phyloP scores from a whole-genome alignment of 2,888 invertebrate species.

The Caenorhabditis sp. region DNA sequence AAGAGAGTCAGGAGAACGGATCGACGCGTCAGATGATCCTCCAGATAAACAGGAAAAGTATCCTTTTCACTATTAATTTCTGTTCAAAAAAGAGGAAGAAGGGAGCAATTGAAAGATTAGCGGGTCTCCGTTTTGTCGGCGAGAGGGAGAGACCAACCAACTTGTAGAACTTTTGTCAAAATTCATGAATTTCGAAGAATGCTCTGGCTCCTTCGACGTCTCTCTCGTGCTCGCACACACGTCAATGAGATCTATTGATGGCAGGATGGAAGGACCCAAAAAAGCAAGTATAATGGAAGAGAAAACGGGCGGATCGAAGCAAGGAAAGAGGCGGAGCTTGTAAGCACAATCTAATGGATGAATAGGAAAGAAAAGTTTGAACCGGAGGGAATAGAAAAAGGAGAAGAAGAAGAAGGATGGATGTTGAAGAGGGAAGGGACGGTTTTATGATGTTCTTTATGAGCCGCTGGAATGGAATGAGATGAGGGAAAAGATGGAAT shows the following conservation, averaged over 20 bases:
- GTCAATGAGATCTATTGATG: constrained; percentile 45
- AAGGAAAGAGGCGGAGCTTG: constrained; percentile 24
- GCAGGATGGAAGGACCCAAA: constrained; percentile 8
- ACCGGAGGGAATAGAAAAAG: constrained; percentile 7
- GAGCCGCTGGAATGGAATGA: constrained; percentile 31
- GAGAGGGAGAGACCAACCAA: not conserved
- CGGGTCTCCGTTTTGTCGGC: not conserved
- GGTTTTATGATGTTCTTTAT: constrained; percentile 61
- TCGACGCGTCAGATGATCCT: not conserved
- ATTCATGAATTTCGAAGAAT: constrained; percentile 59
- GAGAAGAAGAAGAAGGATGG: constrained; percentile 7
- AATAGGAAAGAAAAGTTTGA: constrained; percentile 2
- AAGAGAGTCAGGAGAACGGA: no score
- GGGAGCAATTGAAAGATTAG: constrained; percentile 14
- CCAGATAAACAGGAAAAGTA: not conserved
- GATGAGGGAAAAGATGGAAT: constrained; percentile 8
- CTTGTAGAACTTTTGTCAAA: constrained; percentile 47
- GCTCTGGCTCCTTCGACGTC: constrained; percentile 4
- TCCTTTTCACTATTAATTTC: constrained; percentile 1
- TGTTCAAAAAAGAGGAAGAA: not conserved
- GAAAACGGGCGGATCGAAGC: constrained; percentile 16
- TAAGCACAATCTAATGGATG: not conserved
- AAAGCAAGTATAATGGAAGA: constrained; percentile 27
- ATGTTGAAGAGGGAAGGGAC: constrained; percentile 7
- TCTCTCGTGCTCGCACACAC: not conserved